Evolutionary conservation across 2,888 invertebrate genomes (phyloP), one percentile per base, ranked within the genome.

Genomic region (Onchidella celtica): DNA sequence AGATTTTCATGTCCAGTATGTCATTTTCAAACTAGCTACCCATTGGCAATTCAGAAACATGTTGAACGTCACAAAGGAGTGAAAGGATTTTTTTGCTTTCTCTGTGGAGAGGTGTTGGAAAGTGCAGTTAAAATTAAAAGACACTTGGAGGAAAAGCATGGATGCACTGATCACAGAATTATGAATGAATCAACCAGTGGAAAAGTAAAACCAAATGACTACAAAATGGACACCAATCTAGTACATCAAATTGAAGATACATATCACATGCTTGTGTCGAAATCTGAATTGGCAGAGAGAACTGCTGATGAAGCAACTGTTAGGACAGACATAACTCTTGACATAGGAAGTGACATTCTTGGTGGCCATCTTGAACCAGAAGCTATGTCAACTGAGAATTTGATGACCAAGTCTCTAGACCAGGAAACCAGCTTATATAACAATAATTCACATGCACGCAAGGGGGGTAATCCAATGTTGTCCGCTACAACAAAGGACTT

Each of bases 381-480:
- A 4, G 6, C 61, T 21, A n/a, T n/a, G n/a, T 14, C 34, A 34
- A 57, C 77, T 34, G 61, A 61, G 24, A n/a, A 14, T 70, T 11
- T 69, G 38, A 61, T 57, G 4, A 34, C 79, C 4, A 17, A 32
- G 40, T 57, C 78, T 27, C 38, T 78, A 21, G 55, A 66, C n/a
- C 78, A 68, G 32, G 70, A 79, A 36, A 29, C 70, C n/a, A 72
- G 59, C 40, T 17, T 63, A n/a, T 79, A 40, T 47, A 36, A 9
- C 32, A 32, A 47, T 34, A 76, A 66, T 34, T 55, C 73, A 9
- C 47, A 36, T 11, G 14, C 79, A n/a, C 57, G 69, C 38, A 78
- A 55, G 32, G 76, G 76, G 29, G 70, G 81, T 21, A 81, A 81
- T 47, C 81, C 81, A 29, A 81, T 81, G 81, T 27, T 81, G 55